Evolutionary conservation across 1,140 invertebrate species (phyloP).

Genomic region (Dinoponera quadriceps): DNA sequence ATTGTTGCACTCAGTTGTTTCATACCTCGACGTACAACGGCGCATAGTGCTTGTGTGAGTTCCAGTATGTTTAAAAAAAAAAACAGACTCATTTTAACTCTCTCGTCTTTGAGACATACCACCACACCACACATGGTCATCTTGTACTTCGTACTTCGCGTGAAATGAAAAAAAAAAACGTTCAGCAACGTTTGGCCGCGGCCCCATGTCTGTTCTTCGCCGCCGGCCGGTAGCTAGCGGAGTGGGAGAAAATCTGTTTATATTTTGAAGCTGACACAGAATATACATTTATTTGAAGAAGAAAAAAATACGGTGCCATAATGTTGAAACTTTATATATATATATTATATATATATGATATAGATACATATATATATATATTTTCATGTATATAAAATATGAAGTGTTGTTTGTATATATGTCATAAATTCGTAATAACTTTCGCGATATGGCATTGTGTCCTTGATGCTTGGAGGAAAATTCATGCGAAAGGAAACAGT

Average conservation of each 20-base stretch:
- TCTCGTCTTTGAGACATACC: conserved; percentile 54
- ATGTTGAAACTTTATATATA: conserved; percentile 83
- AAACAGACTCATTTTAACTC: conserved; percentile 64
- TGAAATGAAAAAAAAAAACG: conserved; percentile 19
- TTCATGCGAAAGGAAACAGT: conserved; percentile 57
- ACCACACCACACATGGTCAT: too few species aligned
- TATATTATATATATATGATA: conserved; percentile 76
- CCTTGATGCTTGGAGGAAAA: conserved; percentile 65
- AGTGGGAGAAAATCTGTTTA: conserved; percentile 74
- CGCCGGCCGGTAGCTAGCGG: conserved; percentile 30
- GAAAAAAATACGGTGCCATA: conserved; percentile 82
- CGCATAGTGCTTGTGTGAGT: conserved; percentile 73
- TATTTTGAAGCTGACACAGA: conserved; percentile 74
- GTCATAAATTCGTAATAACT: conserved; percentile 80
- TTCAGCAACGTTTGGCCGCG: conserved; percentile 26
- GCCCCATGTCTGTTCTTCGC: conserved; percentile 4
- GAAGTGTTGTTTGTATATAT: conserved; percentile 86
- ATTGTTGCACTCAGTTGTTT: conserved; percentile 69
- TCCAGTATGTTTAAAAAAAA: conserved; percentile 64
- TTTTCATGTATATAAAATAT: conserved; percentile 84
- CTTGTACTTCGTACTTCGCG: conserved; percentile 43
- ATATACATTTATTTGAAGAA: conserved; percentile 75
- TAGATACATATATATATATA: conserved; percentile 79
- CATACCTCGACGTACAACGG: conserved; percentile 76
- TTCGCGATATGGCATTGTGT: conserved; percentile 74